Percentiles rank a stretch among this genome's conserved stretches.
These are phyloP conservation scores for Oryzias curvinotus DNA, from an alignment of 2,113 vertebrate species.

Conservation along the genomic window DNA sequence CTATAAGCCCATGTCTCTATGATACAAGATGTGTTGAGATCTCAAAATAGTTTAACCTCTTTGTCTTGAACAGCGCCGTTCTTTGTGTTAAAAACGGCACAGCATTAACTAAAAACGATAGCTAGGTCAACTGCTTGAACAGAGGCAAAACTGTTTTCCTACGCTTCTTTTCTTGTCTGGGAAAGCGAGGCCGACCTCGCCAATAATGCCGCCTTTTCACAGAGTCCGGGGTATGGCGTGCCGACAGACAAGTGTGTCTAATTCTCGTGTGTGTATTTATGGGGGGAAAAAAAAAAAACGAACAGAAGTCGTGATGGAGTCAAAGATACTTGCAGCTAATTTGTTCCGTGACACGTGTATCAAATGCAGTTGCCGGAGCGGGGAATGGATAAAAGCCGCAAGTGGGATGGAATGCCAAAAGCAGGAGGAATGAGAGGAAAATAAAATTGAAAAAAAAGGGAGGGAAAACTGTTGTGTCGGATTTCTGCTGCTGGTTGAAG, in stretches of 20 bases:
- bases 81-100: constrained; percentile 69
- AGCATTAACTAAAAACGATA: constrained; percentile 57
- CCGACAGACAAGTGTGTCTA: constrained; percentile 59
- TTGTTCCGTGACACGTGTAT: constrained; percentile 40
- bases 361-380: constrained; percentile 34
- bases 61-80: constrained; percentile 44
- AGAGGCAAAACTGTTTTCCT: constrained; percentile 74
- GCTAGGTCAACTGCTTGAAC: constrained; percentile 65
- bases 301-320: constrained; percentile 39
- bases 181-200: constrained; percentile 37
- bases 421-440: constrained; percentile 4
- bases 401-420: constrained; percentile 13
- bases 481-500: constrained; percentile 36
- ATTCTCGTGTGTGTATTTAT: constrained; percentile 63
- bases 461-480: constrained; percentile 35
- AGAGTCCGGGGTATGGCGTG: constrained; percentile 33
- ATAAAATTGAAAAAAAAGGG: constrained; percentile 16
- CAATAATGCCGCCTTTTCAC: constrained; percentile 61
- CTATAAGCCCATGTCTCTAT: too few species aligned
- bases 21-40: too few species aligned
- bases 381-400: constrained; percentile 38
- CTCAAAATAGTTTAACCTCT: constrained; percentile 25
- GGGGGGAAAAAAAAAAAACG: constrained; percentile 33
- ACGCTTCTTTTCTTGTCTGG: constrained; percentile 29
- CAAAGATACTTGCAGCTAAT: constrained; percentile 37